A percentile compares a stretch with the other conserved stretches of the same genome.
phyloP scores from a whole-genome alignment of 1,140 invertebrate species.

The Bombus huntii region DNA sequence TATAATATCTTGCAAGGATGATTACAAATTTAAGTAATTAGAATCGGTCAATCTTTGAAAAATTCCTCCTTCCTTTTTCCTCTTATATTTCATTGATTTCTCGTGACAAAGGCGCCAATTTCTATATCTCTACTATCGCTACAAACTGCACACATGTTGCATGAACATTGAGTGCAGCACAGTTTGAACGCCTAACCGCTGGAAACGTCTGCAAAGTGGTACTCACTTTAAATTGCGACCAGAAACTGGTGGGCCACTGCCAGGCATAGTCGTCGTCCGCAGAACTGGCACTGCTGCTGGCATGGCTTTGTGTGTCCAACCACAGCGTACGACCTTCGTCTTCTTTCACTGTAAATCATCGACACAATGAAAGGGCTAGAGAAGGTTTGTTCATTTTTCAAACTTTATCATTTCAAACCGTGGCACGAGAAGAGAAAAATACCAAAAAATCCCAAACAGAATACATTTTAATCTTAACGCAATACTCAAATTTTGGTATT shows the following conservation, averaged over 20 bases:
- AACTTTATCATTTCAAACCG: no score
- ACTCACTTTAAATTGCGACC: slow-evolving; percentile 90
- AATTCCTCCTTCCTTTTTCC: not conserved
- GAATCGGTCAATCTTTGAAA: not conserved
- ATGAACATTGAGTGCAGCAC: not conserved
- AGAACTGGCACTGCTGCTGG: slow-evolving; percentile 84
- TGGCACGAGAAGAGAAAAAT: no score
- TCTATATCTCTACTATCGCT: not conserved
- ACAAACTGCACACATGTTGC: not conserved
- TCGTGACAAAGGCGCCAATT: not conserved
- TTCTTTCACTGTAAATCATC: slow-evolving; percentile 80
- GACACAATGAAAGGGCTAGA: slow-evolving; percentile 2
- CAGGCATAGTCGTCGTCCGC: slow-evolving; percentile 85
- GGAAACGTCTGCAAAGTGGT: slow-evolving; percentile 30
- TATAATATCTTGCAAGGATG: no score
- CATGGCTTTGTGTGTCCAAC: slow-evolving; percentile 89
- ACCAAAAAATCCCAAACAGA: not conserved
- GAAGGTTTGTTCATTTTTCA: not conserved
- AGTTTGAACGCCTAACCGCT: slow-evolving; percentile 22
- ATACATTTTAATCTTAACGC: no score
- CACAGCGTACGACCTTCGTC: slow-evolving; percentile 89
- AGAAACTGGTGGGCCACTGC: slow-evolving; percentile 92
- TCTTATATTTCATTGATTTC: not conserved
- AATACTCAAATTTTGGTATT: no score
- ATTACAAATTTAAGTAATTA: no score